phyloP scores from a whole-genome alignment of 1,140 invertebrate genomes.

The Drosophila kanapiae region DNA sequence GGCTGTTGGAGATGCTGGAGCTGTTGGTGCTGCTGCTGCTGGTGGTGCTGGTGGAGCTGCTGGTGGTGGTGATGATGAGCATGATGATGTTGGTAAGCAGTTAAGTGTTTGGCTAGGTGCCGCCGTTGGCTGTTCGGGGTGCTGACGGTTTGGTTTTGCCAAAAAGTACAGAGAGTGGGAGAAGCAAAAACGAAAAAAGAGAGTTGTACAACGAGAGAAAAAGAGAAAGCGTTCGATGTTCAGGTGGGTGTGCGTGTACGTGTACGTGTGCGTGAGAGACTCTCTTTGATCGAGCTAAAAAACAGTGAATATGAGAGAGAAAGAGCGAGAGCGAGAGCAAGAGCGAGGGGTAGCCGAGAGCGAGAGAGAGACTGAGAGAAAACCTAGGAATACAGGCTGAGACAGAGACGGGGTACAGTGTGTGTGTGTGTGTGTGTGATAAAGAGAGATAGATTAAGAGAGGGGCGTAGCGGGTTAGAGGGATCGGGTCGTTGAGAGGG shows the following conservation, averaged over 20 bases:
- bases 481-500: background rate
- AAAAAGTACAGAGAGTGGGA: conserved; percentile 65
- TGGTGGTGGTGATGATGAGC: conserved; percentile 59
- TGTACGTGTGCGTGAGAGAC: conserved; percentile 30
- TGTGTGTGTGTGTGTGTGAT: background rate
- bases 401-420: conserved; percentile 11
- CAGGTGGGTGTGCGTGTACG: conserved; percentile 29
- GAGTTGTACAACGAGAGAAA: conserved; percentile 83
- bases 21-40: conserved; percentile 15
- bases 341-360: conserved; percentile 15
- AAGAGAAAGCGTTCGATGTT: conserved; percentile 76
- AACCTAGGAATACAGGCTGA: conserved; percentile 1
- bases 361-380: conserved; percentile 5
- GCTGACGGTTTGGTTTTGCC: conserved; percentile 70
- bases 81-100: conserved; percentile 73
- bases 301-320: conserved; percentile 13
- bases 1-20: conserved; percentile 13
- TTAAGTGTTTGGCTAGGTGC: conserved; percentile 84
- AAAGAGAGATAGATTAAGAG: background rate
- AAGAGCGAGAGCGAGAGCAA: conserved; percentile 1
- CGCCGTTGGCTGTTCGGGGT: conserved; percentile 85
- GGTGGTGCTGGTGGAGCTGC: conserved; percentile 39
- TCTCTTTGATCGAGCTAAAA: conserved; percentile 41
- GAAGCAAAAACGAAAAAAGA: conserved; percentile 76
- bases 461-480: background rate